These are phyloP conservation scores for Drosophila pseudotakahashii DNA, from an alignment of 2,888 invertebrate species.

Conservation along the genomic window DNA sequence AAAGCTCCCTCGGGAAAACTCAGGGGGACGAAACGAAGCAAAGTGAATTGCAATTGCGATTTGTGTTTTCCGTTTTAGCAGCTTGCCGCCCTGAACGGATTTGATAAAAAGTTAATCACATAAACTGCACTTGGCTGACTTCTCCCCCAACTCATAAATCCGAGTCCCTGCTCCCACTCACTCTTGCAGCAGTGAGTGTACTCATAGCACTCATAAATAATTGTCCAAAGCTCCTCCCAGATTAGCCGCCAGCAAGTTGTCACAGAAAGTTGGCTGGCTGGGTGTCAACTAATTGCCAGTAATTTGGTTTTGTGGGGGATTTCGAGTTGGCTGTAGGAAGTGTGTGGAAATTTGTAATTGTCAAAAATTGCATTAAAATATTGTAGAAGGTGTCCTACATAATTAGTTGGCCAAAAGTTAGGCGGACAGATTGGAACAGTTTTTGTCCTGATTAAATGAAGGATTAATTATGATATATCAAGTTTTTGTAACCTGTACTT, in stretches of 20 bases:
- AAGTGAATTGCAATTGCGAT: conserved; percentile 29
- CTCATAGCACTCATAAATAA: conserved; percentile 60
- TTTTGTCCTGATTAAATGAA: conserved; percentile 6
- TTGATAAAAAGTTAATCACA: conserved; percentile 58
- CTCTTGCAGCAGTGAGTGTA: conserved; percentile 8
- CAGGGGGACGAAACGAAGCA: conserved; percentile 7
- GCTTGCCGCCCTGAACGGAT: conserved; percentile 36
- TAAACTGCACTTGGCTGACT: conserved; percentile 44
- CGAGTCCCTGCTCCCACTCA: conserved; percentile 27
- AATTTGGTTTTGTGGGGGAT: conserved; percentile 54
- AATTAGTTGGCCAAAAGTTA: conserved; percentile 26
- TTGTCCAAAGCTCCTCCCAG: conserved; percentile 57
- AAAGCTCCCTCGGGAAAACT: conserved; percentile 20
- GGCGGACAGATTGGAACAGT: not conserved
- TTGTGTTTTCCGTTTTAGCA: conserved; percentile 18
- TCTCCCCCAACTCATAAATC: conserved; percentile 56
- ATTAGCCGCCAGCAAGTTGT: conserved; percentile 58
- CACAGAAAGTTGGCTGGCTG: conserved; percentile 41
- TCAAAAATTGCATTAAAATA: conserved; percentile 43
- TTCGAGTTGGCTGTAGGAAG: conserved; percentile 6
- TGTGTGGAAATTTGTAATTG: conserved; percentile 40
- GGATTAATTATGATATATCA: not conserved
- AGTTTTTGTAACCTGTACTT: too few species aligned
- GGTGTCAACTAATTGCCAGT: conserved; percentile 62
- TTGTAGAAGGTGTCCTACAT: not conserved